Base-by-base conservation (phyloP, 2,888 invertebrate genomes). In the Epicampocera succincta region DNA sequence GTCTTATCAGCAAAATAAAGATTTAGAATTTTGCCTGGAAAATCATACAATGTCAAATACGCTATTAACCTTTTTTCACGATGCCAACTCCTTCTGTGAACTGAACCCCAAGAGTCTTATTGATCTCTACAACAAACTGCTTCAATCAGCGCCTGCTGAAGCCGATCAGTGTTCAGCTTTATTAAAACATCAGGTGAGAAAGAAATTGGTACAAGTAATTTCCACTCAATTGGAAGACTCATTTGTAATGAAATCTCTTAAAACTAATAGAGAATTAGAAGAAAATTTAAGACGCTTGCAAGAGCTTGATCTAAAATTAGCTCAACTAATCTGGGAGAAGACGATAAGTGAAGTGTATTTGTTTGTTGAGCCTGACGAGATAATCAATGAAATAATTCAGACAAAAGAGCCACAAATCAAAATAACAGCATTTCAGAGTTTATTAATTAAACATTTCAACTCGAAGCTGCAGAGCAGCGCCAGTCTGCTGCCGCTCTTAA, bases 31-130 rank as follows among this genome's bases (percentile, higher is more conserved):
- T 58, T 84, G 84, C 42, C 42, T 83, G 15, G 42, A 77, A 33
- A 56, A 74, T 33, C 63, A 61, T 50, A 60, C 76, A 33, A 63
- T 66, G 21, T 77, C 75, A 12, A 71, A 46, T 29, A 83, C 75
- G 11, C 6, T 84, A 2, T 65, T 72, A 60, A 76, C 68, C 19
- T 84, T 84, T 68, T 84, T 83, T 83, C 71, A 73, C 38, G 76
- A 83, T n/a, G 71, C 73, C 42, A 54, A 44, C 6, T 6, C 40
- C 3, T 75, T 74, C 3, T 85, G 85, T 52, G 66, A 77, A 33
- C 13, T 80, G 44, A 78, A 84, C 12, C 40, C 82, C 0, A 58
- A 61, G 42, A 50, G 44, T 40, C 69, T 84, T 1, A 77, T 83
- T 9, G 77, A 79, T 9, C 52, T 84, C 1, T 84, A 83, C 44